These are phyloP conservation scores for Prionailurus bengalensis DNA, from an alignment of 2,113 vertebrate species.

Conservation along the genomic window DNA sequence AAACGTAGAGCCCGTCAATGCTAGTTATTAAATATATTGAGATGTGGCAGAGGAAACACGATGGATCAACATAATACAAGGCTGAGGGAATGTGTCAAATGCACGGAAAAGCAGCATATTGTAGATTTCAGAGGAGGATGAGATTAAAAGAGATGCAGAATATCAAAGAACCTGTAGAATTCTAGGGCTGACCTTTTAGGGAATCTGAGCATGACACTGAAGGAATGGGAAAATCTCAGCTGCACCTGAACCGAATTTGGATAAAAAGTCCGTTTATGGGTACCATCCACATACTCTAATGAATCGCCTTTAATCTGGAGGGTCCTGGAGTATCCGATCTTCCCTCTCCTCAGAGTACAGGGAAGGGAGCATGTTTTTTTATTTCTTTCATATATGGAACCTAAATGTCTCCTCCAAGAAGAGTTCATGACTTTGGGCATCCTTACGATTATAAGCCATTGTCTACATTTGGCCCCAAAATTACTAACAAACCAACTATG, in stretches of 20 bases:
- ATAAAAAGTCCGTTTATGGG: background rate
- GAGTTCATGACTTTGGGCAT: background rate
- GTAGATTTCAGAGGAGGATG: background rate
- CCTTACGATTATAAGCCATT: background rate
- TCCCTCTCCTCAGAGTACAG: background rate
- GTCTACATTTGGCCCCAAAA: background rate
- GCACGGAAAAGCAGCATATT: background rate
- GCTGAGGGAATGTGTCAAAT: background rate
- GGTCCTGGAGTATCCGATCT: fast-evolving
- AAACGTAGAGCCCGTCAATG: background rate
- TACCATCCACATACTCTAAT: background rate
- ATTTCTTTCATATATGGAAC: background rate
- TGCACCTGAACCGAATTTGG: background rate
- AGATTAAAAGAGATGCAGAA: background rate
- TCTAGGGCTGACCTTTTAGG: background rate
- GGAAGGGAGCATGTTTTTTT: background rate
- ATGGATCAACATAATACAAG: background rate
- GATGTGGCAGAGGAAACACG: background rate
- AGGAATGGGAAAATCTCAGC: background rate
- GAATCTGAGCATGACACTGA: background rate
- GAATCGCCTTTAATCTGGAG: background rate
- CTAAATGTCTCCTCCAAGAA: background rate
- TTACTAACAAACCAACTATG: background rate
- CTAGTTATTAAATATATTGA: background rate
- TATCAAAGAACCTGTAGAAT: background rate